A percentile compares a stretch with the other conserved stretches of the same genome.
phyloP scores from a whole-genome alignment of 2,113 vertebrate species.

The Triplophysa dalaica region DNA sequence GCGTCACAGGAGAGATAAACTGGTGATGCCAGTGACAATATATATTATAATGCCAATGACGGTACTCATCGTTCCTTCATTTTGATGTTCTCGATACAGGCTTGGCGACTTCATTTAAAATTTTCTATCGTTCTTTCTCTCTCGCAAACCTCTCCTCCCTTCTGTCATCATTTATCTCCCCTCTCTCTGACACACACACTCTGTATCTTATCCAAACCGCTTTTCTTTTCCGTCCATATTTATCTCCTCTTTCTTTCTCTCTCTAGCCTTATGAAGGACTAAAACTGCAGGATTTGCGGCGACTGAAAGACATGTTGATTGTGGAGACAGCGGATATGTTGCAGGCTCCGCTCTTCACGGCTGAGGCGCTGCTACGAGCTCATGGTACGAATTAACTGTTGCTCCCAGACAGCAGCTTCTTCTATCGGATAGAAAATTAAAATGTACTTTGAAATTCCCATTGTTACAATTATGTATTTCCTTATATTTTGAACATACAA shows the following conservation, averaged over 20 bases:
- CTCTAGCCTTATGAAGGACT: conserved; percentile 87
- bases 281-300: conserved; percentile 89
- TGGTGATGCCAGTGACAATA: neutral
- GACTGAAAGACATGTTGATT: conserved; percentile 95
- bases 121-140: neutral
- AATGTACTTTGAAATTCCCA: no score
- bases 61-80: neutral
- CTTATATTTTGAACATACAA: neutral
- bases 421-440: neutral
- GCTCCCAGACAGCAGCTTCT: neutral
- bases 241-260: neutral
- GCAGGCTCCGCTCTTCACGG: conserved; percentile 93
- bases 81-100: neutral
- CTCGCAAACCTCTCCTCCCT: neutral
- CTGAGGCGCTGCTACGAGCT: conserved; percentile 93
- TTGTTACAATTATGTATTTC: no score
- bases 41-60: neutral
- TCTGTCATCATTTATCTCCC: neutral
- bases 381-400: conserved; percentile 77
- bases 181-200: no score
- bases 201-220: neutral
- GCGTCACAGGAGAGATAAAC: neutral
- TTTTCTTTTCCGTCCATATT: neutral
- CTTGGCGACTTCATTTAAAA: neutral
- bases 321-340: conserved; percentile 98